A percentile compares a stretch with the other conserved stretches of the same genome.
Evolutionary conservation across 2,888 invertebrate species (phyloP).

Genomic region (Gerris lacustris): DNA sequence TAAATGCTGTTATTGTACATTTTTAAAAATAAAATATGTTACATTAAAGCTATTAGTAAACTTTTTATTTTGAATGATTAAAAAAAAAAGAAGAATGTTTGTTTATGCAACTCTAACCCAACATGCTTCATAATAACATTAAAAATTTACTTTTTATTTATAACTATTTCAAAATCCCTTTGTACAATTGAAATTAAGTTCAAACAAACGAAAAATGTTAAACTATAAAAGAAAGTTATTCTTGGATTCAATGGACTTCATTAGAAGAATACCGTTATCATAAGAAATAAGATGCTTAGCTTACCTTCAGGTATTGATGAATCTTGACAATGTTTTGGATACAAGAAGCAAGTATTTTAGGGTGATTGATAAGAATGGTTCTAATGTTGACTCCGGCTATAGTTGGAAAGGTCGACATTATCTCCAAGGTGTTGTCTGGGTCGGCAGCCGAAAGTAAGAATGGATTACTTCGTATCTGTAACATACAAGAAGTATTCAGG

Average conservation of each 20-base stretch:
- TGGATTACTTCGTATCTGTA: slow-evolving; percentile 11
- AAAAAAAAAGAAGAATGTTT: too few species aligned
- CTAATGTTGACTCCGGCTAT: not conserved
- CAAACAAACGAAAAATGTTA: not conserved
- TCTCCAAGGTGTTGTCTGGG: slow-evolving; percentile 6
- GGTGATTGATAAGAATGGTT: not conserved
- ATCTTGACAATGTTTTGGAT: not conserved
- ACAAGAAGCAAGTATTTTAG: slow-evolving; percentile 7
- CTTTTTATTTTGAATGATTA: too few species aligned
- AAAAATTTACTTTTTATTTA: too few species aligned
- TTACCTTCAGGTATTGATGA: not conserved
- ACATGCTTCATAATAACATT: too few species aligned
- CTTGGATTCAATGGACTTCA: too few species aligned
- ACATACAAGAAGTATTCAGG: not conserved
- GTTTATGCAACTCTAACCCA: too few species aligned
- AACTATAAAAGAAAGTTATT: not conserved
- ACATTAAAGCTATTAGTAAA: too few species aligned
- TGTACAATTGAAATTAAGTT: not conserved
- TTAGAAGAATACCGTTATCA: too few species aligned
- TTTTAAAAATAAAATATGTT: too few species aligned
- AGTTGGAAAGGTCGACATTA: not conserved
- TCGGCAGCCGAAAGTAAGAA: not conserved
- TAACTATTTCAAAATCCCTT: too few species aligned
- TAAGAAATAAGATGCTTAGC: too few species aligned
- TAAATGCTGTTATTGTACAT: too few species aligned